A percentile compares a stretch with the other conserved stretches of the same genome.
These are phyloP conservation scores for Siniperca undulata DNA, from an alignment of 2,797 vertebrate genomes.

Conservation along the genomic window DNA sequence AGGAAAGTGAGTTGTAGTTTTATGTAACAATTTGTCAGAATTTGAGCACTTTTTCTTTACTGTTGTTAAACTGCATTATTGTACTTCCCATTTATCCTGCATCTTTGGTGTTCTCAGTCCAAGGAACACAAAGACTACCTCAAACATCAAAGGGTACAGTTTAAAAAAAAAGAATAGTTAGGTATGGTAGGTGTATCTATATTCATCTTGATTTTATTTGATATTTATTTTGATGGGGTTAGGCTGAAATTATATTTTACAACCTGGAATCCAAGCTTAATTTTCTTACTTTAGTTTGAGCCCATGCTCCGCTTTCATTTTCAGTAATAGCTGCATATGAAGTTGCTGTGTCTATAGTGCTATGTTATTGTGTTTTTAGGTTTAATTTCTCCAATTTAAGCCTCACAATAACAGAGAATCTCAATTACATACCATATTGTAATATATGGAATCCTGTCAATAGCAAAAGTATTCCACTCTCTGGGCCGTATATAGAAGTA, in stretches of 20 bases:
- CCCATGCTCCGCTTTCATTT: background rate
- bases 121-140: background rate
- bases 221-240: background rate
- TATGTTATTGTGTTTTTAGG: background rate
- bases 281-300: background rate
- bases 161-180: conserved; percentile 1
- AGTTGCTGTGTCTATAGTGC: background rate
- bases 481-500: background rate
- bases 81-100: background rate
- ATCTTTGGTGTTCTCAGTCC: background rate
- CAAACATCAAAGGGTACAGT: conserved; percentile 11
- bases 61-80: background rate
- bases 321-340: background rate
- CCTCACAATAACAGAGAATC: background rate
- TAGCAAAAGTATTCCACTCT: background rate
- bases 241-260: background rate
- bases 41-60: background rate
- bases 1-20: background rate
- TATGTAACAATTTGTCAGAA: background rate
- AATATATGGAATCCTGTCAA: background rate
- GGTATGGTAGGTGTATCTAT: background rate
- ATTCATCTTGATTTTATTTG: conserved; percentile 1
- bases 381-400: background rate
- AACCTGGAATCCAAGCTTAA: background rate
- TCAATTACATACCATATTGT: background rate